phyloP scores from a whole-genome alignment of 2,888 invertebrate genomes.

The Cartodere bifasciata region DNA sequence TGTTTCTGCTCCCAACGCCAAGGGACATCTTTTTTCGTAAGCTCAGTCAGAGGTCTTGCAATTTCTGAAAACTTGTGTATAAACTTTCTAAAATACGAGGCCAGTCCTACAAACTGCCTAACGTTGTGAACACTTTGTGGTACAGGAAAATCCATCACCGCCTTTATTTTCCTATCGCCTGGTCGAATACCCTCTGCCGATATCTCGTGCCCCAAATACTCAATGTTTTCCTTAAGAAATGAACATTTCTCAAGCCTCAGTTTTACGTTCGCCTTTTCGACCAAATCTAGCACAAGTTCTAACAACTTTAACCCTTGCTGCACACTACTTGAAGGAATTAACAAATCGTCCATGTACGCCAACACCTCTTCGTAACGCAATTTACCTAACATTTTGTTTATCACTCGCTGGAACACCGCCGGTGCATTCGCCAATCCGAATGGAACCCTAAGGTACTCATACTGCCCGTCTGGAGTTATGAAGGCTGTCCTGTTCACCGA shows the following conservation, averaged over 20 bases:
- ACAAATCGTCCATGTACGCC: conserved; percentile 17
- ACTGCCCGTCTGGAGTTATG: conserved; percentile 24
- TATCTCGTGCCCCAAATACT: conserved; percentile 12
- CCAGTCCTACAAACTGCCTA: conserved; percentile 10
- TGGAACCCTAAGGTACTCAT: conserved; percentile 23
- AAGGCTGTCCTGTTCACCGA: conserved; percentile 23
- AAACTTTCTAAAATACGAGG: conserved; percentile 5
- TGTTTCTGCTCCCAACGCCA: conserved; percentile 12
- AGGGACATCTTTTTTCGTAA: conserved; percentile 13
- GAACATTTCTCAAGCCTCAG: conserved; percentile 14
- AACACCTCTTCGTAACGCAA: conserved; percentile 11
- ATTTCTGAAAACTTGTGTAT: conserved; percentile 9
- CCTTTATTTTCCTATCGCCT: conserved; percentile 11
- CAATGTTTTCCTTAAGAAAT: conserved; percentile 11
- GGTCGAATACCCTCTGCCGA: conserved; percentile 12
- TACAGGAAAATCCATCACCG: conserved; percentile 11
- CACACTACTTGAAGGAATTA: conserved; percentile 11
- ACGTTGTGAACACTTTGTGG: conserved; percentile 11
- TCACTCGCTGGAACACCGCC: conserved; percentile 15
- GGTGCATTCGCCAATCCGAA: conserved; percentile 28
- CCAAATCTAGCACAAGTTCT: conserved; percentile 8
- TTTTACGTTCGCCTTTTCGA: conserved; percentile 11
- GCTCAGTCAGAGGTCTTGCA: conserved; percentile 11
- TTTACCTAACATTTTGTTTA: conserved; percentile 15
- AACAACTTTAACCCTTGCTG: conserved; percentile 11